These are phyloP conservation scores for Lepus timidus DNA, from an alignment of 2,113 vertebrate species.

Conservation along the genomic window DNA sequence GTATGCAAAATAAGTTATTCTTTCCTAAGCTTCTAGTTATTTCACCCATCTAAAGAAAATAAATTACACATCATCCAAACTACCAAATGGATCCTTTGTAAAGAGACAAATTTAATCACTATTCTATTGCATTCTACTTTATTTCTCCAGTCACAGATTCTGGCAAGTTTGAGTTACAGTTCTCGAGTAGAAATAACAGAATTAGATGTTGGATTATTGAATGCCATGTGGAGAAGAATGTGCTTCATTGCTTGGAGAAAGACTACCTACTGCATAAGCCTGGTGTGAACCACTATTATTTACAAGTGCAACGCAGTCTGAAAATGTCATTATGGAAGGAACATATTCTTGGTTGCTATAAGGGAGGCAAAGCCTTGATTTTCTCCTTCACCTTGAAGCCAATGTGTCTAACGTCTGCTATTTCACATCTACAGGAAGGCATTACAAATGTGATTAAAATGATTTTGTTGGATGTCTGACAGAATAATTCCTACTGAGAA, in stretches of 20 bases:
- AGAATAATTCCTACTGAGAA: conserved; percentile 54
- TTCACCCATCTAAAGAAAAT: background rate
- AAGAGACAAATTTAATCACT: background rate
- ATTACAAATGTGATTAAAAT: conserved; percentile 76
- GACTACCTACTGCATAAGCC: background rate
- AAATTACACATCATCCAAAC: background rate
- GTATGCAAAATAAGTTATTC: background rate
- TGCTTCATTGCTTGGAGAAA: background rate
- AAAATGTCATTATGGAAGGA: conserved; percentile 62
- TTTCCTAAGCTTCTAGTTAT: background rate
- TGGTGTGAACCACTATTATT: conserved; percentile 55
- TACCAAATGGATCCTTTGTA: background rate
- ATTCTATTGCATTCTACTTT: background rate
- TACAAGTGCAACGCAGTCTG: conserved; percentile 60
- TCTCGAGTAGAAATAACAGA: background rate
- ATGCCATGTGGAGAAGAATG: background rate
- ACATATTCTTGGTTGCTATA: background rate
- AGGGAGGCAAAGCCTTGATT: conserved; percentile 59
- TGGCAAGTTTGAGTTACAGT: background rate
- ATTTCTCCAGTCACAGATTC: background rate
- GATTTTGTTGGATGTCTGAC: conserved; percentile 72
- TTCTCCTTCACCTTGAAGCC: conserved; percentile 50
- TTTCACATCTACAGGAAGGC: conserved; percentile 42
- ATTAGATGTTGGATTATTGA: conserved; percentile 28
- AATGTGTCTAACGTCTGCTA: conserved; percentile 33